These are phyloP conservation scores for Rhabdomys dilectus DNA, from an alignment of 2,113 vertebrate genomes.

Conservation along the genomic window DNA sequence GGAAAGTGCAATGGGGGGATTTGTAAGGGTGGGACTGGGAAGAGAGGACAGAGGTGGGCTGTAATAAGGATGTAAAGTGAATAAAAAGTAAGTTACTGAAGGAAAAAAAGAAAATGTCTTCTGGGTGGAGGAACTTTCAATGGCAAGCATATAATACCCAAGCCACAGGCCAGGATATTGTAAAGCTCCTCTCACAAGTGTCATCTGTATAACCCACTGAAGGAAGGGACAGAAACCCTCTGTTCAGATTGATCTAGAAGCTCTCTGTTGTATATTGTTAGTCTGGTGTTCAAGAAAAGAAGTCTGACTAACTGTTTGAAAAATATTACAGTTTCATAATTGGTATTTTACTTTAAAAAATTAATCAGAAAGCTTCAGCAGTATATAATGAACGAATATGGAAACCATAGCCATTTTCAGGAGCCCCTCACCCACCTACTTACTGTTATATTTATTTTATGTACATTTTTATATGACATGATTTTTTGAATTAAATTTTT, in stretches of 20 bases:
- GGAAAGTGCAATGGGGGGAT: too few relatives aligned
- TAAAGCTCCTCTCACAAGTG: not conserved
- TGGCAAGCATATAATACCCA: not conserved
- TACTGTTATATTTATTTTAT: not conserved
- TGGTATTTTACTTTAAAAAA: not conserved
- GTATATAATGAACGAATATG: not conserved
- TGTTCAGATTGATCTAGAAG: not conserved
- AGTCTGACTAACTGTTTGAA: not conserved
- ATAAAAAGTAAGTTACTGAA: too few relatives aligned
- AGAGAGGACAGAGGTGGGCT: too few relatives aligned
- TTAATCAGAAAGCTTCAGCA: not conserved
- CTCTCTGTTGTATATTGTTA: not conserved
- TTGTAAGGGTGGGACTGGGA: too few relatives aligned
- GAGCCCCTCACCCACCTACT: not conserved
- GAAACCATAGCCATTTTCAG: not conserved
- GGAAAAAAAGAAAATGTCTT: not conserved
- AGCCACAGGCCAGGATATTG: not conserved
- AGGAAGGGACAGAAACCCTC: not conserved
- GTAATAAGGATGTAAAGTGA: too few relatives aligned
- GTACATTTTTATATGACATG: not conserved
- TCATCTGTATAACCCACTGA: not conserved
- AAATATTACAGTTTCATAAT: slow-evolving; percentile 33
- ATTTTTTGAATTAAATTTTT: not conserved
- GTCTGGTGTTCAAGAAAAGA: not conserved
- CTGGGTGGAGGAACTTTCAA: not conserved